Evolutionary conservation across 2,888 invertebrate species (phyloP).

Genomic region (Tipula vernalis): DNA sequence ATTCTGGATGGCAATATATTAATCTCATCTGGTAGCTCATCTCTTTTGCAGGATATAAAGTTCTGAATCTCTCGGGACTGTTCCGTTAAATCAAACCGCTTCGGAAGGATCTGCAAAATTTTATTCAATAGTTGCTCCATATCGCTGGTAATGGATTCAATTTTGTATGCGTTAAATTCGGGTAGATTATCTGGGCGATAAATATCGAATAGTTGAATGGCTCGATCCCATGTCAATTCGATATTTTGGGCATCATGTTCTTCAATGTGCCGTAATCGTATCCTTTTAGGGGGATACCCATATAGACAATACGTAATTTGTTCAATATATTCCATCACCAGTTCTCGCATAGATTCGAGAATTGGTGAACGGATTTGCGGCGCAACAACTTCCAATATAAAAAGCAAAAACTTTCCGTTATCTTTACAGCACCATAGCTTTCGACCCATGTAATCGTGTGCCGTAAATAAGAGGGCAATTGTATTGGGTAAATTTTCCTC

Average conservation of each 20-base stretch:
- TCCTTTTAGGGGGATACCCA: constrained; percentile 64
- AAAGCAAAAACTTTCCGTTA: constrained; percentile 64
- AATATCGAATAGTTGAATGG: constrained; percentile 65
- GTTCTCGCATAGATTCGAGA: constrained; percentile 48
- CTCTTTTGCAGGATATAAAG: constrained; percentile 50
- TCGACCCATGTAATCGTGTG: constrained; percentile 70
- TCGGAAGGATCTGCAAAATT: constrained; percentile 55
- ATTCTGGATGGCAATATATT: constrained; percentile 45
- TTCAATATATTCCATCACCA: constrained; percentile 66
- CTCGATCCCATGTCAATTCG: constrained; percentile 58
- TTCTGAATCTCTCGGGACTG: constrained; percentile 48
- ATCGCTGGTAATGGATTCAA: constrained; percentile 69
- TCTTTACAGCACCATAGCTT: constrained; percentile 65
- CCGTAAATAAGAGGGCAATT: constrained; percentile 63
- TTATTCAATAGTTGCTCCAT: constrained; percentile 60
- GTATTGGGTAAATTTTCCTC: constrained; percentile 55
- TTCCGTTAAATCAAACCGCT: constrained; percentile 51
- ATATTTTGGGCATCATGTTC: constrained; percentile 57
- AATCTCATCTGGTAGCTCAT: constrained; percentile 42
- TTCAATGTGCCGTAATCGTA: constrained; percentile 34
- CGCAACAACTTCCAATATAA: constrained; percentile 62
- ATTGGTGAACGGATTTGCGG: constrained; percentile 54
- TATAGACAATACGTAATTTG: constrained; percentile 76
- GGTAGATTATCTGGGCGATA: constrained; percentile 69
- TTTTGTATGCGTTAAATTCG: constrained; percentile 61